phyloP scores from a whole-genome alignment of 2,113 vertebrate species.

The Microtus ochrogaster region DNA sequence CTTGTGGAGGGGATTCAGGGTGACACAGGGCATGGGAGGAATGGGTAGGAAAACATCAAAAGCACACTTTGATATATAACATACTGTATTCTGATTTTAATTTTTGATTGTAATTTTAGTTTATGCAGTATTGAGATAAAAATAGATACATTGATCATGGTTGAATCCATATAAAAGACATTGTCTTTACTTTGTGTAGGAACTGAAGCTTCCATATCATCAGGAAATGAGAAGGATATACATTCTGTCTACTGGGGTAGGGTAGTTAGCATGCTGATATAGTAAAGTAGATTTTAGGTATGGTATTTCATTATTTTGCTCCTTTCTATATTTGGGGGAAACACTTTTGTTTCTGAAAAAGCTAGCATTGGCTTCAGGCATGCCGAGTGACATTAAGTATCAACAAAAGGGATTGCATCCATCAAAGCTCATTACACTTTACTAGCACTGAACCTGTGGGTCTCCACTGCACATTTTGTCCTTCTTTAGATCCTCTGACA shows the following conservation, averaged over 20 bases:
- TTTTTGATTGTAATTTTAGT: neutral
- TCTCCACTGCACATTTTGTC: fast-evolving
- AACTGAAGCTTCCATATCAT: neutral
- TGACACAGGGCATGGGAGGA: too few species aligned
- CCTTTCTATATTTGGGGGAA: neutral
- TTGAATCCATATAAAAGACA: neutral
- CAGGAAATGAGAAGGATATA: neutral
- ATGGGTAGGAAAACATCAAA: neutral
- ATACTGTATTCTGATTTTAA: neutral
- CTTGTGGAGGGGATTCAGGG: too few species aligned
- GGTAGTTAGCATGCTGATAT: neutral
- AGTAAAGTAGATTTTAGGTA: neutral
- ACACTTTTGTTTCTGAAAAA: neutral
- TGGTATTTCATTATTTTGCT: neutral
- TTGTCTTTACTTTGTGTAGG: neutral
- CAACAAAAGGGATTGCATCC: neutral
- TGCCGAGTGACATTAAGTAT: neutral
- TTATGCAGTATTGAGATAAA: neutral
- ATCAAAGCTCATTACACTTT: neutral
- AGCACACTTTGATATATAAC: neutral
- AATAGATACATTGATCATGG: neutral
- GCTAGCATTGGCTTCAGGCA: neutral
- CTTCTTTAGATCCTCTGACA: neutral
- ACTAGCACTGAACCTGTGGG: neutral
- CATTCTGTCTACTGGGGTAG: too few species aligned